Base-by-base conservation (phyloP, 2,113 vertebrate species). In the Trematocara macrostoma region DNA sequence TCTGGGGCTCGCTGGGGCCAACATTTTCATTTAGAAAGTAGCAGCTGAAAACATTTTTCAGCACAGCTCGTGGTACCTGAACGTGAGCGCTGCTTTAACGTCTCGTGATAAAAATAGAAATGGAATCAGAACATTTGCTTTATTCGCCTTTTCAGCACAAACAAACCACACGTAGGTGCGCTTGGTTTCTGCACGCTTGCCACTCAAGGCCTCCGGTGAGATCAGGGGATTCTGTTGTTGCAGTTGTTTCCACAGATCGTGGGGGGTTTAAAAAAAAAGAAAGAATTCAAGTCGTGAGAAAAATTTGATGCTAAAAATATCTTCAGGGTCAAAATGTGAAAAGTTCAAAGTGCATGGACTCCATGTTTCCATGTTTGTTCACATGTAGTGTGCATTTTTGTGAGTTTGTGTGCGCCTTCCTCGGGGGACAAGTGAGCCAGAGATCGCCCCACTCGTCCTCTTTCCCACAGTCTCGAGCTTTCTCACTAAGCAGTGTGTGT, bases 381-480 rank as follows among this genome's bases (percentile, higher is more conserved):
- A 79, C 81, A 81, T 86, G 82, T 42, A 6, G 61, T 42, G 64
- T 9, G 4, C 16, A 20, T 71, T 38, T 40, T 47, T 40, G 52
- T 71, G 53, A 31, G 20, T 56, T 29, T 31, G 45, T 40, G 51
- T 59, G 74, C 23, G 18, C 57, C 52, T 31, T 83, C 85, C 87
- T 84, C 20, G 0, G 86, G 89, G 91, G 88, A 52, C 8, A 38
- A 29, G 51, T 31, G 55, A 81, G n/a, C 34, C 42, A 59, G 79
- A 52, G 88, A 89, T 87, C 26, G 16, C 74, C 83, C 87, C 34
- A 82, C 59, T 83, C 6, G 15, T 90, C 71, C 53, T 79, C 38
- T 83, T 92, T 93, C 93, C 92, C 93, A 94, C 93, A 91, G 87
- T 64, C 85, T 69, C 3, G 38, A 84, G 81, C 59, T 52, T 88